Evolutionary conservation across 2,113 vertebrate species (phyloP).

Genomic region (Chinchilla lanigera): DNA sequence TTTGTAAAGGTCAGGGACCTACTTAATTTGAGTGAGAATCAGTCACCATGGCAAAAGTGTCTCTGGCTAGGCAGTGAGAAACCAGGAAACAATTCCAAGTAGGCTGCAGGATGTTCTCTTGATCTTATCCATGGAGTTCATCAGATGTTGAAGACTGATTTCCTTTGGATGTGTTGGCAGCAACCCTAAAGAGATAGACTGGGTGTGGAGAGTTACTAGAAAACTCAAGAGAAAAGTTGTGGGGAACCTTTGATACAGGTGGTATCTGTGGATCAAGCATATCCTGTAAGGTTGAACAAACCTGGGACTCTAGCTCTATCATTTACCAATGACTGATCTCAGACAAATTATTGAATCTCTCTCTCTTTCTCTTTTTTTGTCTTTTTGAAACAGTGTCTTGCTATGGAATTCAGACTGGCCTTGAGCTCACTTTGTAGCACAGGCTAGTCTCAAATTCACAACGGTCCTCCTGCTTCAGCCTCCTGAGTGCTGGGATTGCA

Average conservation of each 20-base stretch:
- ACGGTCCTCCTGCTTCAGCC: no score
- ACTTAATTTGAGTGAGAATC: not conserved
- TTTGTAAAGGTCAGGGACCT: not conserved
- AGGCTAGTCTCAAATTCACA: no score
- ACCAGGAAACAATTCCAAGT: not conserved
- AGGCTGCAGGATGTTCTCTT: not conserved
- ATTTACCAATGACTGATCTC: not conserved
- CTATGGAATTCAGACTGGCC: no score
- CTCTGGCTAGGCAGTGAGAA: not conserved
- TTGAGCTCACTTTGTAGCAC: no score
- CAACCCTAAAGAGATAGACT: not conserved
- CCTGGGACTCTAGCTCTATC: not conserved
- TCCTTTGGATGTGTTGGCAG: not conserved
- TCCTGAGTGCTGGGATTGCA: no score
- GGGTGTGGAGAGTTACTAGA: not conserved
- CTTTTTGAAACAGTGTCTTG: no score
- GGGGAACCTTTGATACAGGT: not conserved
- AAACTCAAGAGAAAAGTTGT: not conserved
- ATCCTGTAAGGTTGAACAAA: not conserved
- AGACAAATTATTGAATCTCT: not conserved
- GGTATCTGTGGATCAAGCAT: not conserved
- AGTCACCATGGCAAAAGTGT: not conserved
- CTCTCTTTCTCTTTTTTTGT: no score
- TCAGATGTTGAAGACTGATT: not conserved
- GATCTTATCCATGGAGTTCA: not conserved